Base-by-base conservation (phyloP, 2,888 invertebrate species). In the Lycophotia porphyrea region DNA sequence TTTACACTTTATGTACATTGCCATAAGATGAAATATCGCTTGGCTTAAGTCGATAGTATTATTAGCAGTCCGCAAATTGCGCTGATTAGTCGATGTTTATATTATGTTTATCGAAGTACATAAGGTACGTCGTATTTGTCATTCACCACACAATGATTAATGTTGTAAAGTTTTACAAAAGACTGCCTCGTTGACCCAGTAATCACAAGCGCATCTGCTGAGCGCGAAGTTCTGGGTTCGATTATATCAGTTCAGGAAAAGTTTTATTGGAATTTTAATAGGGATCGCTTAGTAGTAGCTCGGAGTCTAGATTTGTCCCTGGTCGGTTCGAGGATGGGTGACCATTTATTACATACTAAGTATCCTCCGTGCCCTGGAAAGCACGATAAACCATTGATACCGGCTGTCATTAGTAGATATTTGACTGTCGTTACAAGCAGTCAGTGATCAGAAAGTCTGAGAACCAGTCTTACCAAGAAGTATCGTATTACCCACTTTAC, bases 1-100 rank as follows among this genome's bases (percentile, higher is more conserved):
- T 5, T 15, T 36, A 55, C 15, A 55, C 18, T 55, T 55, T 27
- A 55, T 55, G 8, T 55, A 0, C 15, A 27, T 27, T 15, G 18
- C 0, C 7, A 18, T 24, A 71, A 55, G 47, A 71, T 68, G n/a
- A 31, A 55, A 49, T 36, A 31, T 52, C 27, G 39, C 13, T 27
- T 36, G 47, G 24, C 60, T 39, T 24, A 58, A 15, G 15, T 68
- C 21, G 13, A 68, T 27, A 31, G 18, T 63, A 55, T 58, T 65
- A 80, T 80, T 67, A 58, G 42, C 61, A 75, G 36, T 71, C 58
- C 31, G 42, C 64, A 65, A 71, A 69, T 70, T 52, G 44, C 65
- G 36, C 21, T 27, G 65, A 71, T 69, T 68, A 44, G 11, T 24
- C 24, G 47, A 52, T 64, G 31, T 24, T 24, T 39, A 55, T 61